These are phyloP conservation scores for Otolemur crassicaudatus DNA, from an alignment of 2,797 vertebrate genomes.

Conservation along the genomic window DNA sequence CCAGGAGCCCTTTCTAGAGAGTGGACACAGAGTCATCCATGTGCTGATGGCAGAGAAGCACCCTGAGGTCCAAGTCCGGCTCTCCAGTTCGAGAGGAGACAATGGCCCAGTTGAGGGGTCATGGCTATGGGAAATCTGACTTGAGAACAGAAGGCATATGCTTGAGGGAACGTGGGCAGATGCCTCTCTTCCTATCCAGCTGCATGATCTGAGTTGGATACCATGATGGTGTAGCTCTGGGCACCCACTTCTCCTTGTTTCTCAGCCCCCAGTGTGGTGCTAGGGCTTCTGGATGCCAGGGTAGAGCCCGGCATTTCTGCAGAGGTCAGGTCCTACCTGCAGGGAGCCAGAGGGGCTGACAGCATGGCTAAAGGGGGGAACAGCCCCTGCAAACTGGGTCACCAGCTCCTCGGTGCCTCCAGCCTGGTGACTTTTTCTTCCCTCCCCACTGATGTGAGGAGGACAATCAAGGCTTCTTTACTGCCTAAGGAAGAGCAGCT, in stretches of 20 bases:
- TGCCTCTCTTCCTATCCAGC: neutral
- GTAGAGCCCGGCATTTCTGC: rapidly evolving
- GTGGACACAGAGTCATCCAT: neutral
- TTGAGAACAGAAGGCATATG: neutral
- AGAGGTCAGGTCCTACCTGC: neutral
- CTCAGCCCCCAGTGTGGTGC: neutral
- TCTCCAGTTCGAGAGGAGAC: neutral
- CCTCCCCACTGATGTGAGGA: too few relatives aligned
- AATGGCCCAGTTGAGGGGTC: neutral
- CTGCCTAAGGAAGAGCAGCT: neutral
- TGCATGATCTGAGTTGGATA: too few relatives aligned
- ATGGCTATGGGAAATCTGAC: neutral
- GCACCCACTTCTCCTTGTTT: rapidly evolving
- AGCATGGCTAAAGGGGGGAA: neutral
- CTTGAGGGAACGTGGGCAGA: rapidly evolving
- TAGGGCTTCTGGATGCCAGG: neutral
- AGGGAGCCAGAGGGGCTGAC: neutral
- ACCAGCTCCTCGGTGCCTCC: neutral
- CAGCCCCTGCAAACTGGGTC: neutral
- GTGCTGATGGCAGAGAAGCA: rapidly evolving
- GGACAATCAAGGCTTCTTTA: neutral
- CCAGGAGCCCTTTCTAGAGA: neutral
- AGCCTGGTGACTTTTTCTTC: neutral
- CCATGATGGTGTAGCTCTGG: rapidly evolving
- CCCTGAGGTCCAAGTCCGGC: neutral